These are phyloP conservation scores for Tyria jacobaeae DNA, from an alignment of 2,888 invertebrate genomes.

Conservation along the genomic window DNA sequence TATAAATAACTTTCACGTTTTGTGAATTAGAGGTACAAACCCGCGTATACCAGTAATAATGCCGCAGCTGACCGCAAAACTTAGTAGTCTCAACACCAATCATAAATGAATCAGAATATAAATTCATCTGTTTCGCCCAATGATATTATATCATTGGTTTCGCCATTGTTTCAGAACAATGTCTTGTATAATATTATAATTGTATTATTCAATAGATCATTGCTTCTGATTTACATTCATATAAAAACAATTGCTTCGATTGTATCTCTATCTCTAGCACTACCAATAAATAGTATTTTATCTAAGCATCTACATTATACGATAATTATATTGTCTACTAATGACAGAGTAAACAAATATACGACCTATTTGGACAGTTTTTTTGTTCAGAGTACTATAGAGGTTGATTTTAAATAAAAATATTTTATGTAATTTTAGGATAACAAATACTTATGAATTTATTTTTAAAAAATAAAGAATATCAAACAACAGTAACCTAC, in stretches of 20 bases:
- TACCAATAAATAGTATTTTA: background rate
- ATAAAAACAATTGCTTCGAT: conserved; percentile 31
- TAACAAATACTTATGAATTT: too few species aligned
- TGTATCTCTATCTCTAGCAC: conserved; percentile 19
- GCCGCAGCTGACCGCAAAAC: conserved; percentile 32
- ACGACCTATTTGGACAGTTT: too few species aligned
- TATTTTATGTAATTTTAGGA: too few species aligned
- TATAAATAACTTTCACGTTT: background rate
- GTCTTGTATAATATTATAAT: conserved; percentile 18
- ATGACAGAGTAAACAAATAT: too few species aligned
- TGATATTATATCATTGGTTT: too few species aligned
- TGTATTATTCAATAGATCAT: conserved; percentile 26
- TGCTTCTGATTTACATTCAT: conserved; percentile 42
- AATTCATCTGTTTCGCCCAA: conserved; percentile 33
- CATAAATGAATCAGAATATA: conserved; percentile 38
- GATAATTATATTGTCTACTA: too few species aligned
- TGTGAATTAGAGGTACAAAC: conserved; percentile 5
- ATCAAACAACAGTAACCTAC: too few species aligned
- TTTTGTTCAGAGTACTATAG: too few species aligned
- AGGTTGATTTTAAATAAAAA: too few species aligned
- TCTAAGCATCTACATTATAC: too few species aligned
- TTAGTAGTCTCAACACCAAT: conserved; percentile 42
- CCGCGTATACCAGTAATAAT: conserved; percentile 5
- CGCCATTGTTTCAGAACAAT: conserved; percentile 43
- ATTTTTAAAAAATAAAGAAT: too few species aligned